Base-by-base conservation (phyloP, 2,113 vertebrate species). In the Syngnathus floridae region DNA sequence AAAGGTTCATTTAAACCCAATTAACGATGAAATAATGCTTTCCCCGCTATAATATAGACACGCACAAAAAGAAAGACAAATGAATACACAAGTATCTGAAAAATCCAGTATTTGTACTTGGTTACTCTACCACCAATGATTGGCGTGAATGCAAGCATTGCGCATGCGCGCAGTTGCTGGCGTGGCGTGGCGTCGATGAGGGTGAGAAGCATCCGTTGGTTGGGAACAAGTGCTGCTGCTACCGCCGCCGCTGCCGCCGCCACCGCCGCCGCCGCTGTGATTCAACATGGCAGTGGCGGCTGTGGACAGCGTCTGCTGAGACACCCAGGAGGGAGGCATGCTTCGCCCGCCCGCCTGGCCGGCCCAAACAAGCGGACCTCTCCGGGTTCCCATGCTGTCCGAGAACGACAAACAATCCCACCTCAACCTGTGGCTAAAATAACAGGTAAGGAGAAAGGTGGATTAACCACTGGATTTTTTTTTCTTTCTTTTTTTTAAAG, bases 241-340 rank as follows among this genome's bases (percentile, higher is more conserved):
- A 13, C 48, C 7, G 17, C n/a, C 8, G 48, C 48, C 2, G 26
- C 26, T 3, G 26, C 26, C 26, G 1, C 45, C 0, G 48, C 48
- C 1, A 19, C 48, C 13, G 48, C 19, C 13, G n/a, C 48, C 13
- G 48, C 93, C 93, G 85, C 76, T 92, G 93, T 94, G 93, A 97
- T 96, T 95, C 94, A 96, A 95, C 95, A 97, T 97, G 95, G 95
- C 94, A 96, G 94, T 93, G 92, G 54, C 26, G 26, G 92, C 92
- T 91, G 93, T 91, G 93, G 93, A 93, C 94, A 91, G 93, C 92
- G 93, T 91, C 91, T 91, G 90, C 92, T 92, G 92, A 55, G 26
- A 12, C 92, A 91, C 87, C 90, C 90, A 93, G 93, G 93, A 94
- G 93, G 93, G 91, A 92, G 48, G 48, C 7, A 92, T 46, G 91